Base-by-base conservation (phyloP, 2,888 invertebrate species). In the Scaptomyza flava region DNA sequence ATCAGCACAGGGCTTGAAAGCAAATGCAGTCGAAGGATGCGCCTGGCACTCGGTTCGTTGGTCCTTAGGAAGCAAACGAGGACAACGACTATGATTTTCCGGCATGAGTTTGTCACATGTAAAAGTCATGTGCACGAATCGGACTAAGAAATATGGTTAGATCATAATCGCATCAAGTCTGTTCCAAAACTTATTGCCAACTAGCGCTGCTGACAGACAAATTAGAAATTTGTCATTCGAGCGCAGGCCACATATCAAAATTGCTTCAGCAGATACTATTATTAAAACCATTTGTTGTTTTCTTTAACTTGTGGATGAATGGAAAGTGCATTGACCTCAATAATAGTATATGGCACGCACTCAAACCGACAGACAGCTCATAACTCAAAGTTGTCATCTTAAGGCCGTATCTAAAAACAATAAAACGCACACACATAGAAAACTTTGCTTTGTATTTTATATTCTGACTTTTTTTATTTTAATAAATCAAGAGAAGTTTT, bases 311-410 rank as follows among this genome's bases (percentile, higher is more conserved):
- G 45, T 9, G 8, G 6, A 4, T 17, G 36, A 38, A 34, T 12
- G 6, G 14, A n/a, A n/a, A 51, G 78, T 53, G 23, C 78, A 65
- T 59, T 68, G 74, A 77, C 61, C 63, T 53, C 23, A 14, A 30
- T 9, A 14, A 30, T 17, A 41, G 4, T 38, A 14, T 42, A 33
- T 45, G 34, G 23, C 17, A 36, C 17, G 27, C 42, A 48, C 41
- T 54, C 47, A 58, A 41, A 65, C 14, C 42, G 41, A 54, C 36
- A 36, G 52, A 64, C 60, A 71, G 46, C 74, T 83, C 81, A 81
- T 86, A 81, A 83, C 84, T 81, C 84, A 81, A 72, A 68, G 56
- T 50, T 86, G 81, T 86, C 81, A 81, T 77, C 86, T 80, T 82
- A 56, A 69, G 81, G 74, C 63, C 59, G 65, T 64, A 79, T 77